Evolutionary conservation across 2,888 invertebrate species (phyloP).

Genomic region (Drosophila diplacantha): DNA sequence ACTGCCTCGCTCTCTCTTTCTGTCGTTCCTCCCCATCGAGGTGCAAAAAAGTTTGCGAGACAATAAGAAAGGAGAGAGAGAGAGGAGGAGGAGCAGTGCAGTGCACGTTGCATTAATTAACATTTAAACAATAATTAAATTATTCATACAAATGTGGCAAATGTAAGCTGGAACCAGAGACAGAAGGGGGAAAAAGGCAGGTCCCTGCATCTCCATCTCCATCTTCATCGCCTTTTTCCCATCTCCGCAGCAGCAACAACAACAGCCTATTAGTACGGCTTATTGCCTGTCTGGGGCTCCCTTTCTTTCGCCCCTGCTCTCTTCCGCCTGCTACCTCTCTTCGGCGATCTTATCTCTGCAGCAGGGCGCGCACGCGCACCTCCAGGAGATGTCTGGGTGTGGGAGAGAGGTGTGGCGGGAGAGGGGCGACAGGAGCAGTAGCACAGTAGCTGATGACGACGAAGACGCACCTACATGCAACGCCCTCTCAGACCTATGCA

Average conservation of each 20-base stretch:
- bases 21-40: not conserved
- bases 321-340: constrained; percentile 10
- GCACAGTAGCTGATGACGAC: constrained; percentile 42
- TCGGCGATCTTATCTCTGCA: constrained; percentile 58
- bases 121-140: constrained; percentile 77
- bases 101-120: constrained; percentile 75
- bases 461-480: constrained; percentile 44
- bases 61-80: constrained; percentile 35
- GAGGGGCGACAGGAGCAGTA: constrained; percentile 30
- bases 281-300: constrained; percentile 56
- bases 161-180: constrained; percentile 33
- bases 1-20: constrained; percentile 34
- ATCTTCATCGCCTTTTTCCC: constrained; percentile 32
- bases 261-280: constrained; percentile 69
- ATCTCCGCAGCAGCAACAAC: constrained; percentile 39
- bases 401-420: constrained; percentile 17
- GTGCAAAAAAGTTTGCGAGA: constrained; percentile 44
- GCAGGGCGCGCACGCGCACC: constrained; percentile 66
- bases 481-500: constrained; percentile 33
- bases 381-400: constrained; percentile 34
- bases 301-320: constrained; percentile 20
- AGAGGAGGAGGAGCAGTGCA: constrained; percentile 30
- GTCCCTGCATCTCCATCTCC: constrained; percentile 41
- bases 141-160: constrained; percentile 75
- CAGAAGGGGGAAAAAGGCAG: constrained; percentile 18